A percentile compares a stretch with the other conserved stretches of the same genome.
phyloP scores from a whole-genome alignment of 35 echinoderm and acorn worm genomes.

The Apostichopus parvimensis region DNA sequence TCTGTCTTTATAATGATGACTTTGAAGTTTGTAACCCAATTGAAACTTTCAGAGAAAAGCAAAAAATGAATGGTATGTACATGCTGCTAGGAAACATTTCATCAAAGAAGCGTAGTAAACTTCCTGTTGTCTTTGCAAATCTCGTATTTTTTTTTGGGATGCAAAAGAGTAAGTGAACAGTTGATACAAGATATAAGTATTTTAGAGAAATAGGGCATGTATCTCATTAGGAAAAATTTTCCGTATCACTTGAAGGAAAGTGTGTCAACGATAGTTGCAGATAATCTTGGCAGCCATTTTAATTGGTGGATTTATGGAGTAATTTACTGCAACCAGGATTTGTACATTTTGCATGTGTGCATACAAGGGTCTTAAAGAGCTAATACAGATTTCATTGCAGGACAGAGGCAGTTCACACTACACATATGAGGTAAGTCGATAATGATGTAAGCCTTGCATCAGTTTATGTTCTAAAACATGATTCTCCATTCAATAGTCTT shows the following conservation, averaged over 20 bases:
- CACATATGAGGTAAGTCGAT: background rate
- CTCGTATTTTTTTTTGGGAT: background rate
- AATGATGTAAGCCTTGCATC: background rate
- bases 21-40: conserved; percentile 45
- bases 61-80: conserved; percentile 47
- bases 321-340: conserved; percentile 12
- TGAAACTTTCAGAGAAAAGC: conserved; percentile 20
- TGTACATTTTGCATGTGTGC: conserved; percentile 65
- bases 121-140: conserved; percentile 37
- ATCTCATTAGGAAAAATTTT: background rate
- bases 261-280: background rate
- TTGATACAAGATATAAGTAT: background rate
- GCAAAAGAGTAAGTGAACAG: background rate
- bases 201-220: background rate
- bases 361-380: background rate
- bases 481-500: conserved; percentile 1
- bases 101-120: background rate
- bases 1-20: background rate
- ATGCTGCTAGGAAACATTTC: conserved; percentile 13
- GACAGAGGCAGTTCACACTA: background rate
- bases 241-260: background rate
- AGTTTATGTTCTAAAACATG: conserved; percentile 13
- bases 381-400: background rate
- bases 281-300: background rate
- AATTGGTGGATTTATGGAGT: conserved; percentile 18